Evolutionary conservation across 1,140 invertebrate genomes (phyloP), one percentile per base, ranked within the genome.

Genomic region (Drosophila melanica): DNA sequence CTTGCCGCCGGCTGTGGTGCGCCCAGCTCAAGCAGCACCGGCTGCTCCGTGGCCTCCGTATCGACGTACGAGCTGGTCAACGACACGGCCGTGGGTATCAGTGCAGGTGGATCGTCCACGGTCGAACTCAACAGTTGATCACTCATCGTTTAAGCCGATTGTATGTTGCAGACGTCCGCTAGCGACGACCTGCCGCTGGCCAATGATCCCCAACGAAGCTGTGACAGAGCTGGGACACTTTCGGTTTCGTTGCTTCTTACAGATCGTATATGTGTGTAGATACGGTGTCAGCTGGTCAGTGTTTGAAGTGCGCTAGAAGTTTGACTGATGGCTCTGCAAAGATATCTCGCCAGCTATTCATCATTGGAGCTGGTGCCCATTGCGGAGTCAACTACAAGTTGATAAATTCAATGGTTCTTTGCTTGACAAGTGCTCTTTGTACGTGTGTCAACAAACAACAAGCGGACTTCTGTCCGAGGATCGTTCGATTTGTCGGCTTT

Each of bases 81-180:
- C 3, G 84, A 64, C 30, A 72, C 76, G 16, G 82, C 68, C 20
- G 87, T 58, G 12, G 84, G 77, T 20, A 89, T 58, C 30, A 89
- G 45, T 8, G 78, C 80, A 18, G 77, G 41, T 35, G 84, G 84
- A 69, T 81, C 77, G 23, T 64, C 80, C 14, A 69, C 30, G 23
- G 63, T 57, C 16, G 79, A 64, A 20, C 84, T 89, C 69, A 89
- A 62, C 64, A 89, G 59, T 78, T 89, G 84, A 84, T 89, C 84
- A 72, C 66, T 89, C 84, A 89, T 89, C 79, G 79, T 69, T 63
- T 82, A 87, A 87, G 79, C 79, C 79, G 76, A 81, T 75, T 62
- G 39, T 11, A 10, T 9, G 7, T 6, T 58, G 53, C 50, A 23
- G 42, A 66, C 67, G 68, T 79, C 66, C 55, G 73, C 57, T 77